Conservation (phyloP, 2,113 vertebrate species). For the Lethenteron camtschaticum region DNA sequence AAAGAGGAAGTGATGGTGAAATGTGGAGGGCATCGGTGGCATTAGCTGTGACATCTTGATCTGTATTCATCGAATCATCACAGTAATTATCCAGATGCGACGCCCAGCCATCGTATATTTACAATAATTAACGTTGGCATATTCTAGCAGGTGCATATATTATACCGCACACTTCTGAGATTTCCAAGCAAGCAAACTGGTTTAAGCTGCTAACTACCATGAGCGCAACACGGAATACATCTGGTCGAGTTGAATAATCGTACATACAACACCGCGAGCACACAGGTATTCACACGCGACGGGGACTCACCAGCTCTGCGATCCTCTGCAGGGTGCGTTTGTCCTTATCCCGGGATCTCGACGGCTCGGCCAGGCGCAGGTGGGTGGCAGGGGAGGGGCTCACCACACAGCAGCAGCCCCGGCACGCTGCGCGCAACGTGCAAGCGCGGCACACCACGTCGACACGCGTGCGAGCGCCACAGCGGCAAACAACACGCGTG, state of each 20-base stretch:
- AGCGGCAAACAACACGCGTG: not conserved
- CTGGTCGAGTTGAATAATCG: not conserved
- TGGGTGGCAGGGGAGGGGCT: conserved; percentile 51
- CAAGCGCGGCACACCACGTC: conserved; percentile 6
- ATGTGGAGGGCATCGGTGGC: no score
- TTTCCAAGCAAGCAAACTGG: not conserved
- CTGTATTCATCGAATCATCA: no score
- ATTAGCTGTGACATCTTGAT: no score
- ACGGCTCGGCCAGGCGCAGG: conserved; percentile 45
- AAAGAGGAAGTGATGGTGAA: no score
- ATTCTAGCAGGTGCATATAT: not conserved
- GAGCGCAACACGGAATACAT: not conserved
- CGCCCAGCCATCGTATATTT: no score
- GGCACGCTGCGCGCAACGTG: conserved; percentile 28
- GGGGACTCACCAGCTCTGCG: conserved; percentile 43
- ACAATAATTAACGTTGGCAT: no score
- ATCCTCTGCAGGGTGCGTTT: conserved; percentile 39
- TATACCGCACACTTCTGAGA: not conserved
- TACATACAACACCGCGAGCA: not conserved
- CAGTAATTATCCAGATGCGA: no score
- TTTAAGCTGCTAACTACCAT: not conserved
- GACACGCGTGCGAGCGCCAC: not conserved
- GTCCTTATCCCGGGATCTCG: conserved; percentile 48
- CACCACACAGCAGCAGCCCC: conserved; percentile 54
- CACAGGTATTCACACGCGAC: not conserved